Evolutionary conservation across 1,140 invertebrate genomes (phyloP).

Genomic region (Drosophila serrata): DNA sequence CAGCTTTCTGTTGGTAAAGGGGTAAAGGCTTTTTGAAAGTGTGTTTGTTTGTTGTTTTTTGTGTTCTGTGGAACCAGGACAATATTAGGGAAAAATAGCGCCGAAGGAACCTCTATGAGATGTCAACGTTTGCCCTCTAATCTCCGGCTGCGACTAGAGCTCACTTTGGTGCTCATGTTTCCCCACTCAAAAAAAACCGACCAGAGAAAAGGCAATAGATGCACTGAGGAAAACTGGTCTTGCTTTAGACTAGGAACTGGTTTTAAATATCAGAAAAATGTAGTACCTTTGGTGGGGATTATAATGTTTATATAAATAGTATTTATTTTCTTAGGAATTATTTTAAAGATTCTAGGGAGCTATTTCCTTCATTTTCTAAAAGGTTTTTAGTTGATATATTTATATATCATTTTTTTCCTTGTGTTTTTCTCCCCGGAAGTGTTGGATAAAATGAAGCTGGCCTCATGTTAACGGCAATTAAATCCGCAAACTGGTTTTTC

Average conservation of each 20-base stretch:
- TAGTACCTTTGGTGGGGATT: neutral
- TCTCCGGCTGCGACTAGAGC: slow-evolving; percentile 46
- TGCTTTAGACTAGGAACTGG: neutral
- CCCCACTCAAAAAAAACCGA: slow-evolving; percentile 13
- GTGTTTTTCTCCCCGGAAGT: neutral
- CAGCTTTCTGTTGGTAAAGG: neutral
- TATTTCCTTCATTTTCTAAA: neutral
- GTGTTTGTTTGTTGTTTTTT: slow-evolving; percentile 2
- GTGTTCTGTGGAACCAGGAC: neutral
- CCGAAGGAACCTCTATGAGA: slow-evolving; percentile 41
- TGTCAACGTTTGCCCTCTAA: slow-evolving; percentile 67
- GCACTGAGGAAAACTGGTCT: neutral
- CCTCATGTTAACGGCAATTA: slow-evolving; percentile 82
- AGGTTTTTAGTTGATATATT: neutral
- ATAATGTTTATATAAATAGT: too few relatives aligned
- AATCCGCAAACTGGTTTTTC: slow-evolving; percentile 80
- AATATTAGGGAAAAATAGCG: slow-evolving; percentile 10
- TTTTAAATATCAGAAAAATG: neutral
- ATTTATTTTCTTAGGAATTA: neutral
- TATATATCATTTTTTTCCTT: neutral
- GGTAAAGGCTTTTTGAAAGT: neutral
- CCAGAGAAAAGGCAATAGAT: neutral
- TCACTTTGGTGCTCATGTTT: slow-evolving; percentile 63
- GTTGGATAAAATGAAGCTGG: slow-evolving; percentile 50
- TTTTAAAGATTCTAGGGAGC: neutral